Evolutionary conservation across 2,888 invertebrate species (phyloP), one percentile per base, ranked within the genome.

Genomic region (Palloptera scutellata): DNA sequence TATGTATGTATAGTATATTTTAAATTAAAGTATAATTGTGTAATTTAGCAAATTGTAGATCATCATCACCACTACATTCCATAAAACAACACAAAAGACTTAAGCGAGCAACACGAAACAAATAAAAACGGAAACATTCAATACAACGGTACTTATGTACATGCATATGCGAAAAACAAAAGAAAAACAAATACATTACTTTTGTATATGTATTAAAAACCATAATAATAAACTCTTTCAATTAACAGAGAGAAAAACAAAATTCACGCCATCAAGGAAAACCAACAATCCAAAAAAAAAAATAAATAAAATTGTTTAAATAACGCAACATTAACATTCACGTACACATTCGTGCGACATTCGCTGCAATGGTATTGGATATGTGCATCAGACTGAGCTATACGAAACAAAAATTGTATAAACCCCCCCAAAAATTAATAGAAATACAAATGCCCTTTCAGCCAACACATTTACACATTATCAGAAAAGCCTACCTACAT

Each of bases 91-190:
- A 68, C 60, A 61, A 68, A 68, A 61, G 64, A 68, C 64, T 61
- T 62, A 64, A 59, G 64, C 54, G 58, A 68, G 61, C 55, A 68
- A 66, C 68, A 59, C 11, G 66, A 45, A 17, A 52, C 57, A 64
- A 58, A 43, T n/a, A 4, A 13, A 45, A 42, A 61, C 60, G 55
- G 30, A 70, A 64, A 53, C 40, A 66, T 64, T 69, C 55, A 66
- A 63, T 30, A 6, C 6, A 30, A 30, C 6, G 30, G n/a, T n/a
- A n/a, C n/a, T n/a, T n/a, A n/a, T n/a, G n/a, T n/a, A n/a, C n/a
- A n/a, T n/a, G n/a, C n/a, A n/a, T 30, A 30, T 30, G 30, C 6
- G 30, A 30, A 30, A 30, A 30, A 30, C 30, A 30, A 30, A 30
- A 2, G 6, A 30, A 30, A 30, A 30, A 30, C 30, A 30, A 30